Evolutionary conservation across 2,113 vertebrate species (phyloP), one percentile per base, ranked within the genome.

Genomic region (Leucopsar rothschildi): DNA sequence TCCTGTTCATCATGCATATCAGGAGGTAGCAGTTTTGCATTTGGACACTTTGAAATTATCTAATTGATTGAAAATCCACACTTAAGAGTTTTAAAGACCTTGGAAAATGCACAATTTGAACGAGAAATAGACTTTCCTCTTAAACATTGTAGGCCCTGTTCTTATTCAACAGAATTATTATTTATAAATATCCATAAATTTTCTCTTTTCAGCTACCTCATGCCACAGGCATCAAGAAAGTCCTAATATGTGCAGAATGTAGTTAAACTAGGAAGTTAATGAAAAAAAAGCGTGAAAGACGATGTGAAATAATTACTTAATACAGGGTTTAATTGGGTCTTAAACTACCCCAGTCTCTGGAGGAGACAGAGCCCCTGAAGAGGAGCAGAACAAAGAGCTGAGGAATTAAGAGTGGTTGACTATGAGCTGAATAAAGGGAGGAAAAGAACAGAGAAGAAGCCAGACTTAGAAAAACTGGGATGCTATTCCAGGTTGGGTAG

Each of bases 401-500:
- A 72, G 63, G 90, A 55, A 80, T 21, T 18, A 56, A 44, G 60
- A 85, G 47, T 44, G 42, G 23, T 65, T 91, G 59, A 42, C 50
- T 80, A 3, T 27, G 42, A 80, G 29, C 63, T 90, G 93, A 85
- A 68, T 86, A 88, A 57, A 86, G 9, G 5, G 23, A 55, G 42
- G 40, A 73, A 40, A 60, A 86, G 60, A 53, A 35, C 21, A 76
- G 63, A 72, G 61, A 64, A 86, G 57, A 95, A 52, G 90, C 82
- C 64, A 96, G 94, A 90, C 92, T 92, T 75, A 14, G 39, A 85
- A 61, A 72, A 94, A 56, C 56, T 12, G 21, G 53, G 49, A 42
- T 88, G 82, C 80, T 96, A 33, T 94, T 92, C 88, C 72, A 71
- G 88, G 37, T 90, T 77, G 68, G 84, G 94, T 82, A 84, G 95